Base-by-base conservation (phyloP, 1,140 invertebrate species). In the Limonius californicus region DNA sequence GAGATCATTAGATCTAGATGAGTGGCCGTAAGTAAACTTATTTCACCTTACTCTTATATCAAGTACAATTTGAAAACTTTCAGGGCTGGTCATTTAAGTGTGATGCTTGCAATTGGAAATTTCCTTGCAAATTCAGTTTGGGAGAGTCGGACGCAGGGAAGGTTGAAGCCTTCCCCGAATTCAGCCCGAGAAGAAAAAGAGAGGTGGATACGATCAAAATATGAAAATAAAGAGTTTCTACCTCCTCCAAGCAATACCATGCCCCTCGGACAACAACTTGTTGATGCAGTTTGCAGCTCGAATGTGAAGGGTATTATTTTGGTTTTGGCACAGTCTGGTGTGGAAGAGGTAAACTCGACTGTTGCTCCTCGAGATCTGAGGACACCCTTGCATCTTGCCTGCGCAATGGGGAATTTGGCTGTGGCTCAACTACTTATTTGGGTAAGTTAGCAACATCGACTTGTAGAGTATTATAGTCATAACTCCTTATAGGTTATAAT, bases 41-140 rank as follows among this genome's bases (percentile, higher is more conserved):
- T 16, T 11, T 59, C n/a, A n/a, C n/a, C 54, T 39, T 43, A 58
- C 23, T 8, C 1, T 32, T 27, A 30, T 55, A 14, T 8, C n/a
- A 27, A 2, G 14, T 55, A 23, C 6, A 30, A 8, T 11, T 30
- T 39, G 9, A n/a, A n/a, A n/a, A 70, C 67, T 83, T 83, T 45
- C 78, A 96, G 92, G 20, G 84, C 91, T 65, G 91, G 94, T 61
- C 90, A 96, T 76, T 82, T 97, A 15, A 89, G 88, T 70, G 94
- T 98, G 0, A 97, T 99, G 94, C 83, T 94, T 69, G 86, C 90
- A 0, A 86, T 98, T 69, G 96, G 96, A 30, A 99, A 99, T 76
- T 83, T 85, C 56, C 77, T 94, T 65, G 92, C 91, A 0, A 99
- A 99, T 78, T 89, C 88, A 7, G 89, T 99, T 43, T 99, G 95